phyloP scores from a whole-genome alignment of 2,888 invertebrate genomes.

The Pollenia griseotomentosa region DNA sequence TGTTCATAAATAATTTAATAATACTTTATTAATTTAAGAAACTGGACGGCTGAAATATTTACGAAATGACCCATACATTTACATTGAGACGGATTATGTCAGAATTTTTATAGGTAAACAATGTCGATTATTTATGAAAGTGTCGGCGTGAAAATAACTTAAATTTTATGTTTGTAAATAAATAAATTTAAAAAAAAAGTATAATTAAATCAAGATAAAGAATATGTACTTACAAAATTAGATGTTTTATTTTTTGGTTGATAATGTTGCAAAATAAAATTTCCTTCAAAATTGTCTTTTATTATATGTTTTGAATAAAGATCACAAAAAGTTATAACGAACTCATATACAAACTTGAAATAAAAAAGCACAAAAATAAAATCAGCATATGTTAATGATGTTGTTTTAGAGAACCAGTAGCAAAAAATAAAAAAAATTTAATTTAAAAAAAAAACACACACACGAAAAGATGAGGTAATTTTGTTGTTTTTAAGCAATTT shows the following conservation, averaged over 20 bases:
- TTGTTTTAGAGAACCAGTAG: constrained; percentile 63
- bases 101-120: constrained; percentile 13
- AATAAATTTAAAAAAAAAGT: not conserved
- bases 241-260: constrained; percentile 32
- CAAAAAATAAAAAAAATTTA: constrained; percentile 52
- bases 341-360: constrained; percentile 68
- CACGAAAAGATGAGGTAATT: constrained; percentile 76
- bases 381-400: constrained; percentile 67
- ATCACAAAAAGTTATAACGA: constrained; percentile 63
- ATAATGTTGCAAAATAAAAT: constrained; percentile 60
- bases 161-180: constrained; percentile 5
- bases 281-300: constrained; percentile 56
- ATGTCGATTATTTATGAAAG: not conserved
- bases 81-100: not conserved
- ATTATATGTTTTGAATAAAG: constrained; percentile 48
- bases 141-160: not conserved
- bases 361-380: constrained; percentile 60
- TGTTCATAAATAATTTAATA: constrained; percentile 17
- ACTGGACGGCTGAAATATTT: constrained; percentile 9
- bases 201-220: constrained; percentile 34
- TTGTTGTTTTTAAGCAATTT: constrained; percentile 75
- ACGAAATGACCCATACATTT: constrained; percentile 45
- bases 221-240: constrained; percentile 62
- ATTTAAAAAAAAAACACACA: constrained; percentile 34
- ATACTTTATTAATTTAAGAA: not conserved